Percentiles rank a stretch among this genome's conserved stretches.
Conservation (phyloP, 1,140 invertebrate species). For the Scaptodrosophila lebanonensis region DNA sequence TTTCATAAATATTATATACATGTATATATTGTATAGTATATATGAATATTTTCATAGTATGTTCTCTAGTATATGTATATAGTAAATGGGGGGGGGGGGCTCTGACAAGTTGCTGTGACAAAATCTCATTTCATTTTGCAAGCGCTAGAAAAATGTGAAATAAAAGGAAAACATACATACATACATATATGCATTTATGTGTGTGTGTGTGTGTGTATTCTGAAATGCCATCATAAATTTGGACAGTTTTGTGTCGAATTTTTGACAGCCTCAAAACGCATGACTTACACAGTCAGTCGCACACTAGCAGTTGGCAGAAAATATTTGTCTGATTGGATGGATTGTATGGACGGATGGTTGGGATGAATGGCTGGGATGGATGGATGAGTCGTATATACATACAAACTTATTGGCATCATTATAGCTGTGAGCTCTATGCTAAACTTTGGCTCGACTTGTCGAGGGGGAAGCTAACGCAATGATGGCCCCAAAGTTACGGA, state of each 20-base stretch:
- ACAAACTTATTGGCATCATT: constrained; percentile 28
- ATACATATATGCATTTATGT: constrained; percentile 1
- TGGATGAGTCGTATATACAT: constrained; percentile 7
- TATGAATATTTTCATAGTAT: too few relatives aligned
- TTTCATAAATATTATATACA: too few relatives aligned
- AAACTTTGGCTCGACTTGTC: too few relatives aligned
- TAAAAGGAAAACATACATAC: constrained; percentile 3
- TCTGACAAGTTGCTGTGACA: constrained; percentile 32
- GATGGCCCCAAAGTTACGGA: too few relatives aligned
- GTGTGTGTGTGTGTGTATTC: constrained; percentile 31
- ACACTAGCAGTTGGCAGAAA: too few relatives aligned
- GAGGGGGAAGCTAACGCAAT: too few relatives aligned
- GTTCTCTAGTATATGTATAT: too few relatives aligned
- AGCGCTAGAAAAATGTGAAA: constrained; percentile 25
- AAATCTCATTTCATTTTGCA: constrained; percentile 42
- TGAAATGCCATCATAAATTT: constrained; percentile 43
- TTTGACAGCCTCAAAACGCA: constrained; percentile 45
- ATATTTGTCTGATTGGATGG: constrained; percentile 27
- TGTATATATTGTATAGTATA: too few relatives aligned
- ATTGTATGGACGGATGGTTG: not conserved
- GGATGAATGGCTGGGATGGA: constrained; percentile 16
- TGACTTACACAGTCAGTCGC: too few relatives aligned
- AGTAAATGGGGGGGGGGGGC: too few relatives aligned
- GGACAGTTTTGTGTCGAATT: constrained; percentile 58
- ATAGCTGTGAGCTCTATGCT: too few relatives aligned